These are phyloP conservation scores for Oophaga pumilio DNA, from an alignment of 2,113 vertebrate species.

Conservation along the genomic window DNA sequence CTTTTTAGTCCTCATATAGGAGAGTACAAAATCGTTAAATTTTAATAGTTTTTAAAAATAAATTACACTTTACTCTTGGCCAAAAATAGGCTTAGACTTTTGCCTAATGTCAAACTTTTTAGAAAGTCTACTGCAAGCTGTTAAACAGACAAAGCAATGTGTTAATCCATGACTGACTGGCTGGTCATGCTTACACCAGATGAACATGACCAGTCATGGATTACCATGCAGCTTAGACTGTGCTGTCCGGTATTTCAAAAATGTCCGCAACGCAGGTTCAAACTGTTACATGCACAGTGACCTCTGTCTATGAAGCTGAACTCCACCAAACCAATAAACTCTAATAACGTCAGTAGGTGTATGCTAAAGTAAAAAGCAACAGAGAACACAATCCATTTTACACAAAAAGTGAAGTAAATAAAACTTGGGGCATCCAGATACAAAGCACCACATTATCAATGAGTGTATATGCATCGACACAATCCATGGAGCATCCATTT, in stretches of 20 bases:
- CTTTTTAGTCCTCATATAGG: not conserved
- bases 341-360: too few relatives aligned
- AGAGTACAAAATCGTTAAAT: too few relatives aligned
- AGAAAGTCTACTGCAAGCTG: not conserved
- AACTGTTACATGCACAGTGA: not conserved
- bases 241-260: not conserved
- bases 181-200: not conserved
- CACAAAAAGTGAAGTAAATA: too few relatives aligned
- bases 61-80: not conserved
- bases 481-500: too few relatives aligned
- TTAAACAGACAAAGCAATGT: not conserved
- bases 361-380: too few relatives aligned
- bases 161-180: constrained; percentile 14
- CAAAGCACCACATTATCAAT: too few relatives aligned
- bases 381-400: too few relatives aligned
- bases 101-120: not conserved
- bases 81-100: not conserved
- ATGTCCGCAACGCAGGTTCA: not conserved
- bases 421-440: too few relatives aligned
- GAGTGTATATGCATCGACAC: too few relatives aligned
- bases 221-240: not conserved
- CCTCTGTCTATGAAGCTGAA: not conserved
- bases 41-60: not conserved
- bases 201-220: constrained; percentile 1
- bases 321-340: not conserved